Base-by-base conservation (phyloP, 2,797 vertebrate genomes). In the Sorex maritimensis region DNA sequence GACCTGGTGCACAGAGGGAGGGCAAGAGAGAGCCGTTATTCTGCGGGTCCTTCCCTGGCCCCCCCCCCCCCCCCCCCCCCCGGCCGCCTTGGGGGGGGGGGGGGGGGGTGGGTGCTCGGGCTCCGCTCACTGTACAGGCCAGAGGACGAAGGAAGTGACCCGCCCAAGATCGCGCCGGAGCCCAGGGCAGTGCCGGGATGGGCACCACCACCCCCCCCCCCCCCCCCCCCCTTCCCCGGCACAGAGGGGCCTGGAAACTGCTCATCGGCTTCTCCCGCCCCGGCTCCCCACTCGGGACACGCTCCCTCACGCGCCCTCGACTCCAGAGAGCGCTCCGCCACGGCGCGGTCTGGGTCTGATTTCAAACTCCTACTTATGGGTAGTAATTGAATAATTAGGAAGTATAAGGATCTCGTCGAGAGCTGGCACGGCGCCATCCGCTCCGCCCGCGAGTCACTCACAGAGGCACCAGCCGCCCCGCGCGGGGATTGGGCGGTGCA, bases 1-100 rank as follows among this genome's bases (percentile, higher is more conserved):
- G 96, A 98, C 93, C 98, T 99, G 96, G 0, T 38, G 80, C 15
- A 87, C 63, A 92, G 10, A 55, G 81, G 82, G n/a, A 81, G 83
- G 3, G 68, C 28, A 21, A 6, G 75, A 74, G 0, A 23, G 21
- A 71, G 24, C 24, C 65, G 13, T 24, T 21, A 6, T 21, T 14
- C 67, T 28, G 34, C 24, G 0, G 2, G n/a, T 67, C 4, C 10
- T 72, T 30, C 23, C 0, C 6, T 0, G 24, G n/a, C 68, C 19
- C 11, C 5, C 17, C 5, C 46, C 4, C 4, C 58, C 58, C 58
- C 58, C 15, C 63, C 28, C n/a, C 74, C 55, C 6, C 24, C 14
- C 26, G 0, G 4, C 5, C 46, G 58, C 19, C 19, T n/a, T n/a
- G n/a, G n/a, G n/a, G n/a, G n/a, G n/a, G n/a, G n/a, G n/a, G n/a